Evolutionary conservation across 2,888 invertebrate genomes (phyloP).

Genomic region (Acronicta psi): DNA sequence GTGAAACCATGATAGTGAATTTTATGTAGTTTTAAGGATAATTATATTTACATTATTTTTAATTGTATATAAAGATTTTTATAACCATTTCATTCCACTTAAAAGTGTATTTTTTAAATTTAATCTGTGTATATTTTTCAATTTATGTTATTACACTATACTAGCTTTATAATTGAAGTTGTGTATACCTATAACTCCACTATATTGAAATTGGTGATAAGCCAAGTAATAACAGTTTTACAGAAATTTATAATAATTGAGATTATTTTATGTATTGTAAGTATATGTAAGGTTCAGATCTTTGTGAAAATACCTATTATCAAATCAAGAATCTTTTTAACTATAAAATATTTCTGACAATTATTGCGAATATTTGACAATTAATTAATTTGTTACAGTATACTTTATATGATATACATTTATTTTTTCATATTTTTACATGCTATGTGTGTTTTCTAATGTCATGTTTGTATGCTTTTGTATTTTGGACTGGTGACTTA

Average conservation of each 20-base stretch:
- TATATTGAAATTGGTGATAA: conserved; percentile 17
- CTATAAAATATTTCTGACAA: no score
- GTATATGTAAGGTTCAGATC: neutral
- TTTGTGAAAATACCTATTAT: no score
- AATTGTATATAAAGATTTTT: conserved; percentile 56
- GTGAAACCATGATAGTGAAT: conserved; percentile 75
- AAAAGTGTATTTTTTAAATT: conserved; percentile 28
- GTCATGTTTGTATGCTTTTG: neutral
- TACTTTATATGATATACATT: neutral
- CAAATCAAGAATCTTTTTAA: neutral
- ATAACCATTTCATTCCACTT: conserved; percentile 22
- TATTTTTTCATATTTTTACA: conserved; percentile 9
- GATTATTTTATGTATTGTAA: conserved; percentile 9
- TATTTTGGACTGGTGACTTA: conserved; percentile 1
- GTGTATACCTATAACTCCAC: conserved; percentile 22
- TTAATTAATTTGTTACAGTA: no score
- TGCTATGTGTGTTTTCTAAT: conserved; percentile 4
- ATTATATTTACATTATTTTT: conserved; percentile 29
- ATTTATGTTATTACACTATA: conserved; percentile 7
- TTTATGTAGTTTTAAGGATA: conserved; percentile 35
- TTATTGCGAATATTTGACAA: no score
- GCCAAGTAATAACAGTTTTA: conserved; percentile 24
- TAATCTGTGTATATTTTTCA: conserved; percentile 26
- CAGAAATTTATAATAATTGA: conserved; percentile 25
- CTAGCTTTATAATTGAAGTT: neutral